A percentile compares a stretch with the other conserved stretches of the same genome.
phyloP scores from a whole-genome alignment of 2,113 vertebrate species.

The Noctilio leporinus region DNA sequence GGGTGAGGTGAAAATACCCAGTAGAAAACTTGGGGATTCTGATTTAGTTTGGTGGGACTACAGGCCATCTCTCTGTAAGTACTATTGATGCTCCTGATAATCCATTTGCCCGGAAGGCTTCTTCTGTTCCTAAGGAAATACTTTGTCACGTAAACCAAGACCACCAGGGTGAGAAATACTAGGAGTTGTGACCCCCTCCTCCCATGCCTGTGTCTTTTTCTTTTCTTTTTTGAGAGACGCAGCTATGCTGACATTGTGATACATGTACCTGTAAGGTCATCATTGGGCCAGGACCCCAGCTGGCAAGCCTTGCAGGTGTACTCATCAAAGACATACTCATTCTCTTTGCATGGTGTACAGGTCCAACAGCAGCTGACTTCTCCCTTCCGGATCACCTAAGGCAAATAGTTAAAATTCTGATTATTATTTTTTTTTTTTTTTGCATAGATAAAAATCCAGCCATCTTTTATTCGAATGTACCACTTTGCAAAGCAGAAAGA shows the following conservation, averaged over 20 bases:
- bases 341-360: constrained; percentile 97
- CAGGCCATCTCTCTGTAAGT: background rate
- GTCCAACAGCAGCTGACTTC: constrained; percentile 99
- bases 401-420: background rate
- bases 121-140: background rate
- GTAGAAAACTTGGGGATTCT: background rate
- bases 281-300: constrained; percentile 93
- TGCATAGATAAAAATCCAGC: background rate
- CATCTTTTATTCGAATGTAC: background rate
- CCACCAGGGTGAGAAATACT: background rate
- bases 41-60: background rate
- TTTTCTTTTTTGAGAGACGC: background rate
- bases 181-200: background rate
- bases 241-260: background rate
- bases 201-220: background rate
- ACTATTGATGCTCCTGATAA: background rate
- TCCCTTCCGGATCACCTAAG: constrained; percentile 97
- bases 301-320: constrained; percentile 96
- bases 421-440: no score
- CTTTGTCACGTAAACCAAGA: background rate
- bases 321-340: constrained; percentile 95
- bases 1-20: background rate
- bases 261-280: constrained; percentile 90
- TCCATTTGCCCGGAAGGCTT: background rate
- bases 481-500: background rate